Evolutionary conservation across 2,888 invertebrate genomes (phyloP), one percentile per base, ranked within the genome.

Genomic region (Mactromeris polynyma): DNA sequence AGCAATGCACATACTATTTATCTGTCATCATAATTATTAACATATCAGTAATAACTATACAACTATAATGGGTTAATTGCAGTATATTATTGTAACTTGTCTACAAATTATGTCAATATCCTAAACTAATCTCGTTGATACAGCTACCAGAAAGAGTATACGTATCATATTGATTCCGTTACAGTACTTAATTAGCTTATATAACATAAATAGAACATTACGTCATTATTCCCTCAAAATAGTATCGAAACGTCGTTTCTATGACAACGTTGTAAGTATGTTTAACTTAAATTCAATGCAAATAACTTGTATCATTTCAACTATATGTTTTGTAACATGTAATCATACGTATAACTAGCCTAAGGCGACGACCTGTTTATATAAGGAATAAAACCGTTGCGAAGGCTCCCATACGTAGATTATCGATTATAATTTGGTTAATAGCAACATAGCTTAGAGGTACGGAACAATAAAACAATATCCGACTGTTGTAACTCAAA

Each of bases 341-440:
- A 6, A 64, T 26, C 7, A 26, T 26, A n/a, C 2, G 3, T 58
- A n/a, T 64, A 64, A 64, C 58, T 26, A 26, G 58, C 58, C 26
- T 26, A 64, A 64, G 58, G 58, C 58, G 58, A 26, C 26, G 58
- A 64, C 7, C 58, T 26, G 26, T 26, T 26, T 7, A 64, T 64
- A 26, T 64, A 26, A 64, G 26, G 9, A 26, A n/a, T 9, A 26
- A 64, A 26, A 26, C 26, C 3, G 58, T 64, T 64, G 26, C n/a
- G 9, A 11, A 7, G n/a, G 26, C 26, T 64, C 58, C 7, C 58
- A 11, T 26, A 64, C 58, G n/a, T 4, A 64, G 26, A 26, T 2
- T 64, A 64, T 64, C 58, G 58, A 64, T 64, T 11, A 64, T n/a
- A 64, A 64, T 64, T 64, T 26, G 58, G 58, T 64, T 64, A 64